phyloP scores from a whole-genome alignment of 2,888 invertebrate species.

The Acronicta leporina region DNA sequence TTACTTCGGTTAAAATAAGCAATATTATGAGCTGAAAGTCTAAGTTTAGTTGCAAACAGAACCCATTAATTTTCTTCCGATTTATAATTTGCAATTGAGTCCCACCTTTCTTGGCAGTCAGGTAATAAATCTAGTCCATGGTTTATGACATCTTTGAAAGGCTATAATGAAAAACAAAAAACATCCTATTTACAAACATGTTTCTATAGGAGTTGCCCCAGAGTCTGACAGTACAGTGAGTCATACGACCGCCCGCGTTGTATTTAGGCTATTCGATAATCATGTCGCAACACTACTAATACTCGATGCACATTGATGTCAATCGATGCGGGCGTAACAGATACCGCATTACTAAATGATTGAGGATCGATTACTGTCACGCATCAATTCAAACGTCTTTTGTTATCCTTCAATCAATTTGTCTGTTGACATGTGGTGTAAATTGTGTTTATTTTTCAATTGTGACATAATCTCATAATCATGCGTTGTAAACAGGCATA shows the following conservation, averaged over 20 bases:
- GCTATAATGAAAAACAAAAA: constrained; percentile 1
- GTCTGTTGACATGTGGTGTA: constrained; percentile 35
- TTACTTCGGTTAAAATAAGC: too few relatives aligned
- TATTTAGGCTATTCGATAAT: constrained; percentile 73
- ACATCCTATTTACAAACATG: background rate
- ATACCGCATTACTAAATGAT: constrained; percentile 62
- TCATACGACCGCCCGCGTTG: constrained; percentile 69
- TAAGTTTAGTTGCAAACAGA: too few relatives aligned
- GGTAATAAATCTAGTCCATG: constrained; percentile 9
- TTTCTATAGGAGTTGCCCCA: constrained; percentile 18
- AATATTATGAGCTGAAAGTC: too few relatives aligned
- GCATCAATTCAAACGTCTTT: constrained; percentile 53
- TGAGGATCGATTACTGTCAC: constrained; percentile 63
- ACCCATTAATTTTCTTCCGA: too few relatives aligned
- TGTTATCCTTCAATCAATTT: constrained; percentile 50
- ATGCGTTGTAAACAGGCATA: background rate
- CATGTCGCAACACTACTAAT: constrained; percentile 68
- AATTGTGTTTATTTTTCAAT: constrained; percentile 21
- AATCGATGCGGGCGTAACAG: constrained; percentile 72
- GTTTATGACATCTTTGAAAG: background rate
- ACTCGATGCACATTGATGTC: constrained; percentile 69
- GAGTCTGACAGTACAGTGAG: constrained; percentile 50
- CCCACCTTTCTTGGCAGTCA: too few relatives aligned
- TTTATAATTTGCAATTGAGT: too few relatives aligned
- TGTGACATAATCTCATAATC: constrained; percentile 11